phyloP scores from a whole-genome alignment of 2,888 invertebrate genomes.

The Pristionchus entomophagus region DNA sequence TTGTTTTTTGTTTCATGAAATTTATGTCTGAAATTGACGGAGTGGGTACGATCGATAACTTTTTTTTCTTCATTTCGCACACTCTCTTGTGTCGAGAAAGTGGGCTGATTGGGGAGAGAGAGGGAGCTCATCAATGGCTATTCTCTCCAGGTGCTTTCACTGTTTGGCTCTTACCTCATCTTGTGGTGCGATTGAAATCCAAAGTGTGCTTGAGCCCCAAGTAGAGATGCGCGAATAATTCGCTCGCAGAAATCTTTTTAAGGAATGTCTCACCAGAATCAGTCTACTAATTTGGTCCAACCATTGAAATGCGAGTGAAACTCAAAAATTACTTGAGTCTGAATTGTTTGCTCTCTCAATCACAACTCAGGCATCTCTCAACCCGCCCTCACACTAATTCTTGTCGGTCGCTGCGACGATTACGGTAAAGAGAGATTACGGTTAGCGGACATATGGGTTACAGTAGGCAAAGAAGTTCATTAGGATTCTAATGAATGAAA shows the following conservation, averaged over 20 bases:
- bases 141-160: conserved; percentile 50
- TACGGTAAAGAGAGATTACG: background rate
- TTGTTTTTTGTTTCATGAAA: no score
- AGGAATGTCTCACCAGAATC: no score
- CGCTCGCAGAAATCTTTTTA: no score
- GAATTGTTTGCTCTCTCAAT: no score
- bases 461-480: background rate
- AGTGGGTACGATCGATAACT: no score
- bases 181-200: background rate
- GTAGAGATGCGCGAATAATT: no score
- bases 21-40: no score
- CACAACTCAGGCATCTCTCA: conserved; percentile 18
- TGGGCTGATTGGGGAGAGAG: no score
- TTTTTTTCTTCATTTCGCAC: no score
- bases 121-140: background rate
- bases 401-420: background rate
- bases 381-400: conserved; percentile 41
- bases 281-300: no score
- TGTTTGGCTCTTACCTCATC: conserved; percentile 54
- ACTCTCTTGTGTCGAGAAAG: background rate
- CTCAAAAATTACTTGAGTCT: no score
- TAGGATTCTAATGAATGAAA: background rate
- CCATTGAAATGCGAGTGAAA: no score
- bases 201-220: background rate
- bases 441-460: background rate